A percentile compares a stretch with the other conserved stretches of the same genome.
These are phyloP conservation scores for Cuniculus paca DNA, from an alignment of 2,797 vertebrate genomes.

Conservation along the genomic window DNA sequence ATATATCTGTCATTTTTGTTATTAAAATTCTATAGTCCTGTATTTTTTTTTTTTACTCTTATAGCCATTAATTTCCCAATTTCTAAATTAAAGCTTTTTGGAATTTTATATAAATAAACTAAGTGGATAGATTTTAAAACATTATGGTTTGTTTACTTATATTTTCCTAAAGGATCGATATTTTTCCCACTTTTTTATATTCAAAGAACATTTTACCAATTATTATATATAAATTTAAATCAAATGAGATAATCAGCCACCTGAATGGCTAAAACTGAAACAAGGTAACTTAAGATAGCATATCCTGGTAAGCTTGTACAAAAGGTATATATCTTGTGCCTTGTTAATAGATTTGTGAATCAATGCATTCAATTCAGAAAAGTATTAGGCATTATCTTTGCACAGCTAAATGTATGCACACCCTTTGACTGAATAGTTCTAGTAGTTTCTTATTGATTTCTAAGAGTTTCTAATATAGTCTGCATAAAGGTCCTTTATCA, in stretches of 20 bases:
- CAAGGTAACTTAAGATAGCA: not conserved
- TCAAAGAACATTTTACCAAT: not conserved
- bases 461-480: not conserved
- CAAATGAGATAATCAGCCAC: not conserved
- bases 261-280: not conserved
- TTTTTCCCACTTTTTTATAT: not conserved
- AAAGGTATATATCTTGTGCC: not conserved
- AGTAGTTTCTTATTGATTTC: not conserved
- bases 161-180: not conserved
- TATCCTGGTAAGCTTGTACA: not conserved
- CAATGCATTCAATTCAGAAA: not conserved
- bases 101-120: not conserved
- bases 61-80: conserved; percentile 10
- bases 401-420: not conserved
- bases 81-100: conserved; percentile 11
- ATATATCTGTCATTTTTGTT: not conserved
- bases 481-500: not conserved
- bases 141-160: not conserved
- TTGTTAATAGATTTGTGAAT: not conserved
- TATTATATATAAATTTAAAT: not conserved
- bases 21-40: not conserved
- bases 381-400: not conserved
- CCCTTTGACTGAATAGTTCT: not conserved
- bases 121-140: not conserved
- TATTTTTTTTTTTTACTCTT: not conserved